Evolutionary conservation across 2,113 vertebrate species (phyloP), one percentile per base, ranked within the genome.

Genomic region (Alosa alosa): DNA sequence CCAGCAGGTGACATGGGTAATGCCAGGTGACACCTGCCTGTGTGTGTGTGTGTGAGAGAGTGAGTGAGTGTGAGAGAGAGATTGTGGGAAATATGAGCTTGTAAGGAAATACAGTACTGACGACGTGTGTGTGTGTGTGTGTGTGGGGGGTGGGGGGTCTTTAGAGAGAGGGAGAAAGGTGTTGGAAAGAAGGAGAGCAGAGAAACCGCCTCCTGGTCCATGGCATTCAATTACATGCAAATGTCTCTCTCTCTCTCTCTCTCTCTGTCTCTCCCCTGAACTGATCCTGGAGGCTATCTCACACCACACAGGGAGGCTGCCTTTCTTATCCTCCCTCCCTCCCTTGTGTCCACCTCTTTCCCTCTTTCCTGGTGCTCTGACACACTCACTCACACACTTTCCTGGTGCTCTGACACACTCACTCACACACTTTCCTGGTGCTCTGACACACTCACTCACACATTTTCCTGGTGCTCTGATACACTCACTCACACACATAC

Each of bases 181-280:
- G 68, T 36, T 83, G 49, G 20, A 45, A 17, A 46, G 72, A 46
- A 49, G 82, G 36, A 55, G 52, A 55, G 52, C 52, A 55, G 17
- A 55, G 52, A 55, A 4, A 55, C 17, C 4, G 13, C 52, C 52
- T 64, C 57, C 57, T 83, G 25, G 57, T 55, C 78, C 44, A 5
- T 9, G 50, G 55, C 55, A 83, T 89, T 88, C 85, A 89, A 84
- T 86, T 89, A 68, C 87, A 88, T 85, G 82, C 83, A 88, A 85
- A 90, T 84, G 36, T 47, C 81, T 5, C 44, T 83, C 50, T 6
- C n/a, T 44, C 41, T 44, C 41, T 44, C 41, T 44, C 41, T 44
- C 41, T 44, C 41, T 44, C 0, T 4, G 1, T 44, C 41, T 44
- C 41, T 4, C 41, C 41, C 4, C 41, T 47, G 84, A 13, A 55